A percentile compares a stretch with the other conserved stretches of the same genome.
phyloP scores from a whole-genome alignment of 1,140 invertebrate species.

The Magallana angulata region DNA sequence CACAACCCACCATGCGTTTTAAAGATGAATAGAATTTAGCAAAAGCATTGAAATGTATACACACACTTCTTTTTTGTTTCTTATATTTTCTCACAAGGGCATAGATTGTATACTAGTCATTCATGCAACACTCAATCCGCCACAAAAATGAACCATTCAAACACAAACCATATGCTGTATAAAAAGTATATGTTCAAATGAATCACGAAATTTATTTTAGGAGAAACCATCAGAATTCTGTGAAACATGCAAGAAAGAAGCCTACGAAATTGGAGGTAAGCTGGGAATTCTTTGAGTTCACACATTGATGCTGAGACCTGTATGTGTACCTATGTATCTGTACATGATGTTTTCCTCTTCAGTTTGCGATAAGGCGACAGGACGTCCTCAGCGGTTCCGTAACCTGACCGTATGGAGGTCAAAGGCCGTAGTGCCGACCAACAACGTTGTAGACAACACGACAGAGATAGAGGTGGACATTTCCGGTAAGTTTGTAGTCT shows the following conservation, averaged over 20 bases:
- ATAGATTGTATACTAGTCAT: no score
- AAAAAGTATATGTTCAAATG: no score
- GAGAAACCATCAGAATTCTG: not conserved
- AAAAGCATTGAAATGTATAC: no score
- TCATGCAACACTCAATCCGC: no score
- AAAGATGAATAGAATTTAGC: no score
- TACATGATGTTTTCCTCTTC: not conserved
- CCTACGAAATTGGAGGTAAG: not conserved
- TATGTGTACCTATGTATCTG: not conserved
- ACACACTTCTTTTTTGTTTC: no score
- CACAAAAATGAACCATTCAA: no score
- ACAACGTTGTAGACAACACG: not conserved
- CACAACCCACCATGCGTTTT: no score
- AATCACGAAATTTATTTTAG: not conserved
- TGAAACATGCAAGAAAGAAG: not conserved
- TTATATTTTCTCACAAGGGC: no score
- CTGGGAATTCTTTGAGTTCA: not conserved
- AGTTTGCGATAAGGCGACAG: not conserved
- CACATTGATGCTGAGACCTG: not conserved
- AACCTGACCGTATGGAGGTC: not conserved
- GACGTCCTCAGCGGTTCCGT: not conserved
- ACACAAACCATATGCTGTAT: no score
- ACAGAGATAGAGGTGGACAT: not conserved
- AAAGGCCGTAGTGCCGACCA: not conserved
- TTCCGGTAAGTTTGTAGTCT: not conserved